These are phyloP conservation scores for Carassius gibelio DNA, from an alignment of 2,113 vertebrate species.

Conservation along the genomic window DNA sequence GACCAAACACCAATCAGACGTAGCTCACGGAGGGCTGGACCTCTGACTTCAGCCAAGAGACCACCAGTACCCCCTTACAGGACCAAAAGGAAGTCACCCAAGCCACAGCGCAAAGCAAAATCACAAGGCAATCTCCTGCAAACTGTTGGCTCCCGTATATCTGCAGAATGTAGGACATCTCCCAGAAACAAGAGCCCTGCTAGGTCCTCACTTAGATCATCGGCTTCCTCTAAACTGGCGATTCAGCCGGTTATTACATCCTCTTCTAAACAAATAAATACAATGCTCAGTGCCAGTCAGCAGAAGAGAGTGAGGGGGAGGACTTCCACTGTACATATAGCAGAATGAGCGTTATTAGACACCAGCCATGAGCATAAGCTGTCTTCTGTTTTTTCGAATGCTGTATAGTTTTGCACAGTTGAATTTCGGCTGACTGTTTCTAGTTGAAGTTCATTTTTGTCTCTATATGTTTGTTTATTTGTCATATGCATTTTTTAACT, in stretches of 20 bases:
- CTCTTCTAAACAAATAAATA: conserved; percentile 21
- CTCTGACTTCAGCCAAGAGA: conserved; percentile 50
- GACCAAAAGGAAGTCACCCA: conserved; percentile 49
- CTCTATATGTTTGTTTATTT: conserved; percentile 38
- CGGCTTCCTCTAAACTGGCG: conserved; percentile 37
- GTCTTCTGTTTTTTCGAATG: conserved; percentile 34
- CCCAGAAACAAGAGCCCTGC: conserved; percentile 40
- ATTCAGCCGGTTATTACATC: neutral
- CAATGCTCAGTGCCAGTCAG: conserved; percentile 22
- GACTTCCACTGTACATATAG: neutral
- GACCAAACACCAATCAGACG: conserved; percentile 43
- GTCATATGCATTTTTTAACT: conserved; percentile 40
- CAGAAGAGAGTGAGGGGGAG: conserved; percentile 29
- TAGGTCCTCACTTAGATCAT: conserved; percentile 44
- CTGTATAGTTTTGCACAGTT: conserved; percentile 61
- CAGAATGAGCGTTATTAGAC: conserved; percentile 33
- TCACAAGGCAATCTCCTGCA: conserved; percentile 11
- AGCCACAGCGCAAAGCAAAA: conserved; percentile 43
- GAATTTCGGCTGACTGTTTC: conserved; percentile 34
- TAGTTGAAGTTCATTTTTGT: conserved; percentile 50
- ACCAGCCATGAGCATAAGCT: conserved; percentile 36
- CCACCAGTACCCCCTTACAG: conserved; percentile 49
- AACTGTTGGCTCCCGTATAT: conserved; percentile 50
- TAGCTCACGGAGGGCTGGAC: conserved; percentile 28
- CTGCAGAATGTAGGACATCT: conserved; percentile 50